Conservation (phyloP, 1,140 invertebrate genomes). For the Drosophila tropicalis region DNA sequence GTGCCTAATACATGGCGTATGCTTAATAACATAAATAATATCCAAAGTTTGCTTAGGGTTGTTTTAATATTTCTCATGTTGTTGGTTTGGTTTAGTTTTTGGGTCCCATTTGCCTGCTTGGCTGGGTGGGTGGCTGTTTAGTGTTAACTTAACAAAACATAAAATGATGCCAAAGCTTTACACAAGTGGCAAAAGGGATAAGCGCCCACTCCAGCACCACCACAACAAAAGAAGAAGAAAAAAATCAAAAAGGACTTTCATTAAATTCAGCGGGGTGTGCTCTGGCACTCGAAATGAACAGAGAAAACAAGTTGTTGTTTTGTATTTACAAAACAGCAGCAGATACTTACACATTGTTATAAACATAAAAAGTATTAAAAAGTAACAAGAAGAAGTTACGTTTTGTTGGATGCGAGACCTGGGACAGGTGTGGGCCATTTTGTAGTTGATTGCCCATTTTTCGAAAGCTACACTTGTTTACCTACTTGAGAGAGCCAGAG, state of each 20-base stretch:
- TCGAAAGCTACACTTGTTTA: conserved; percentile 73
- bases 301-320: conserved; percentile 64
- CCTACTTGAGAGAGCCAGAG: conserved; percentile 47
- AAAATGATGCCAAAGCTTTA: conserved; percentile 23
- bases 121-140: conserved; percentile 50
- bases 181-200: conserved; percentile 69
- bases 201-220: conserved; percentile 16
- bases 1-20: conserved; percentile 60
- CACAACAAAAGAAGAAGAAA: conserved; percentile 11
- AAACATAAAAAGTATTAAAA: conserved; percentile 80
- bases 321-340: conserved; percentile 62
- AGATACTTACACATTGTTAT: conserved; percentile 73
- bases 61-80: conserved; percentile 47
- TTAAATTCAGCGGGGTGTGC: conserved; percentile 36
- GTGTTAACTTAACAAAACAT: conserved; percentile 69
- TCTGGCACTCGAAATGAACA: conserved; percentile 25
- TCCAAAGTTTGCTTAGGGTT: conserved; percentile 38
- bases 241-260: conserved; percentile 40
- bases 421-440: conserved; percentile 68
- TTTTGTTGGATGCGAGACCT: conserved; percentile 11
- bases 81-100: conserved; percentile 33
- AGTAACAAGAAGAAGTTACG: conserved; percentile 53
- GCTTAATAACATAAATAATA: conserved; percentile 68
- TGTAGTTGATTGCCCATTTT: conserved; percentile 79
- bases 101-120: conserved; percentile 15